Evolutionary conservation across 2,888 invertebrate species (phyloP).

Genomic region (Agrilus biguttatus): DNA sequence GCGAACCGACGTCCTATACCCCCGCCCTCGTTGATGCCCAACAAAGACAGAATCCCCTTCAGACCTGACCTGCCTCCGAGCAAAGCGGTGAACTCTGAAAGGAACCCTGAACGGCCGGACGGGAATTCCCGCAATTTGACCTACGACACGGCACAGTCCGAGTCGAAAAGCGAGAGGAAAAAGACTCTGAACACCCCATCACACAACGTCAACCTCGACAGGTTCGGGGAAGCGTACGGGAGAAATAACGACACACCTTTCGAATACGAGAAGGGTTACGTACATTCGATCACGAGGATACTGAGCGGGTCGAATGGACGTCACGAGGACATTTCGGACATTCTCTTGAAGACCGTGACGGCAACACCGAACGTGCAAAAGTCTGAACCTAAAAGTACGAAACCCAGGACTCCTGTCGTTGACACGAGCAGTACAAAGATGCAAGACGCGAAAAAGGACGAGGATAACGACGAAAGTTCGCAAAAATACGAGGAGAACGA

Average conservation of each 20-base stretch:
- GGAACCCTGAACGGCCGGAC: slow-evolving; percentile 13
- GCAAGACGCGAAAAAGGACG: slow-evolving; percentile 8
- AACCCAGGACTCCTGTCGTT: slow-evolving; percentile 18
- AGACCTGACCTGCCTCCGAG: slow-evolving; percentile 44
- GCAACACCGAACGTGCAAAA: slow-evolving; percentile 31
- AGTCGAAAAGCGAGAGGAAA: slow-evolving; percentile 41
- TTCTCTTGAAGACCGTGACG: slow-evolving; percentile 54
- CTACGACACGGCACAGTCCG: slow-evolving; percentile 13
- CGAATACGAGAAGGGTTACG: slow-evolving; percentile 32
- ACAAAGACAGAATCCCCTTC: slow-evolving; percentile 71
- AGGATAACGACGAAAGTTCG: slow-evolving; percentile 1
- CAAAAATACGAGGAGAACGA: slow-evolving; percentile 11
- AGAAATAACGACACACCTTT: slow-evolving; percentile 27
- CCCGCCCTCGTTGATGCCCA: slow-evolving; percentile 69
- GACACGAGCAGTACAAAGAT: slow-evolving; percentile 18
- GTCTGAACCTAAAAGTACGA: slow-evolving; percentile 15
- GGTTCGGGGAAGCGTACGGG: slow-evolving; percentile 27
- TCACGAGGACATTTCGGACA: slow-evolving; percentile 68
- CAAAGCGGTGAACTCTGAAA: slow-evolving; percentile 26
- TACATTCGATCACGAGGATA: slow-evolving; percentile 73
- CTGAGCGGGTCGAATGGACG: slow-evolving; percentile 74
- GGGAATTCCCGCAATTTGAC: slow-evolving; percentile 7
- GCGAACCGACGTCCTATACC: slow-evolving; percentile 64
- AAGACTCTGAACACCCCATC: slow-evolving; percentile 64
- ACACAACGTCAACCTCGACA: slow-evolving; percentile 37